phyloP scores from a whole-genome alignment of 2,888 invertebrate species.

The Plebejus melissa region DNA sequence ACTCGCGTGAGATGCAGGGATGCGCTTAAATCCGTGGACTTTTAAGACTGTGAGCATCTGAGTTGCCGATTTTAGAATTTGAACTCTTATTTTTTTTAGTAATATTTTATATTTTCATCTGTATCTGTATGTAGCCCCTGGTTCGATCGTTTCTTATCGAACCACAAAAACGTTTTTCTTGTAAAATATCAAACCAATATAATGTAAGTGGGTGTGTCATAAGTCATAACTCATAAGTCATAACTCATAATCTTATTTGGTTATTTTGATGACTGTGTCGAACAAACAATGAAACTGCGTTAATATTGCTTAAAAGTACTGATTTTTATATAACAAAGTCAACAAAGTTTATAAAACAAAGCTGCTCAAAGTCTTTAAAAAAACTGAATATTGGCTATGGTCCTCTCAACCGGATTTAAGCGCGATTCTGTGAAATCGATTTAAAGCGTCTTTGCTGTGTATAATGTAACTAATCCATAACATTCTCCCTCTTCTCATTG shows the following conservation, averaged over 20 bases:
- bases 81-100: too few species aligned
- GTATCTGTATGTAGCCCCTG: background rate
- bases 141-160: background rate
- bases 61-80: too few species aligned
- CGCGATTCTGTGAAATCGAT: conserved; percentile 55
- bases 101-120: too few species aligned
- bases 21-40: conserved; percentile 39
- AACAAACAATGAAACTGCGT: background rate
- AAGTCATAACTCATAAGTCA: too few species aligned
- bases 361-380: background rate
- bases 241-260: too few species aligned
- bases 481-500: conserved; percentile 77
- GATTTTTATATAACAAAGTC: background rate
- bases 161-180: too few species aligned
- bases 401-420: conserved; percentile 38
- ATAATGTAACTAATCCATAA: conserved; percentile 77
- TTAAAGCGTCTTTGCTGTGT: conserved; percentile 48
- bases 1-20: conserved; percentile 54
- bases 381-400: conserved; percentile 15
- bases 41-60: background rate
- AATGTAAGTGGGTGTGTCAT: too few species aligned
- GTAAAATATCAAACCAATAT: too few species aligned
- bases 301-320: background rate
- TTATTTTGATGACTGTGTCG: background rate
- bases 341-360: too few species aligned